Evolutionary conservation across 1,140 invertebrate genomes (phyloP), one percentile per base, ranked within the genome.

Genomic region (Drosophila subpulchrella): DNA sequence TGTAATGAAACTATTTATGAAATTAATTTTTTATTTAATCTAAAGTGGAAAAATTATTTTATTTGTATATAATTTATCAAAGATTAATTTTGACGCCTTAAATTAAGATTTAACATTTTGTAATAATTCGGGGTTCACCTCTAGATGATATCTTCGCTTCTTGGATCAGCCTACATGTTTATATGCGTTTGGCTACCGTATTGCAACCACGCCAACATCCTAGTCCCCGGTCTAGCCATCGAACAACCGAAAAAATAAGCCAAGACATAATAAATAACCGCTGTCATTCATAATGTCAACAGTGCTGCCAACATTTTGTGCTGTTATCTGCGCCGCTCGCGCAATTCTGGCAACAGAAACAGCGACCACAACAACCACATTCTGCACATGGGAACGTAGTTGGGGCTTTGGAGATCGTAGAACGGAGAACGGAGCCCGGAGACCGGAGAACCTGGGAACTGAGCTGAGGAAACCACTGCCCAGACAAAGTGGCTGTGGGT

Each of bases 251-350:
- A 63, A 65, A 70, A 51, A 78, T 75, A 63, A 78, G 56, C 50
- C 82, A 81, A 89, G 84, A 89, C 84, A 89, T 89, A 89, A 89
- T 89, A 89, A 89, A 89, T 89, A 89, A 89, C 84, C 85, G 84
- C 81, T 89, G 84, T 89, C 84, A 89, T 89, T 89, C 84, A 89
- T 89, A 89, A 89, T 89, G 84, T 89, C 84, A 89, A 89, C 84
- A 89, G 85, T 84, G 84, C 83, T 89, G 84, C 84, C 84, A 89
- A 89, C 84, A 84, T 89, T 88, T 89, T 88, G 82, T 89, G 84
- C 84, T 88, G 80, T 89, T 89, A 89, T 89, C 84, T 89, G 74
- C 63, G 39, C 67, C 66, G 65, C 67, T 71, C 82, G 82, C 67
- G 73, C 84, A 89, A 89, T 88, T 89, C 84, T 84, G 82, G 82